These are phyloP conservation scores for Callaeas wilsoni DNA, from an alignment of 2,113 vertebrate genomes.

Conservation along the genomic window DNA sequence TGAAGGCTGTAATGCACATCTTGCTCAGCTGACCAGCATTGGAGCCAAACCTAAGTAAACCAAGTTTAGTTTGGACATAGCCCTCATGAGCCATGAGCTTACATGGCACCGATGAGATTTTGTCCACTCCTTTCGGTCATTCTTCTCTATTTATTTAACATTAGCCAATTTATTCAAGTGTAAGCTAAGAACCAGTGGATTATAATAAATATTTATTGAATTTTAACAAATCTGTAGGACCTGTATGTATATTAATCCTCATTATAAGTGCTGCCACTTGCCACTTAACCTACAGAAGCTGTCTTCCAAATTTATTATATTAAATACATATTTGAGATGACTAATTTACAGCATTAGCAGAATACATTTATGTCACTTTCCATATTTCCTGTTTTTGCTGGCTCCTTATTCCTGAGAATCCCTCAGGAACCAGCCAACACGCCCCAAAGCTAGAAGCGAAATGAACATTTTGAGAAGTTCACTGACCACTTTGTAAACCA, in stretches of 20 bases:
- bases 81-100: fast-evolving
- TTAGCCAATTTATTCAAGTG: conserved; percentile 34
- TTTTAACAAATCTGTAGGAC: conserved; percentile 41
- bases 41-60: not conserved
- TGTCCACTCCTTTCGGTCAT: not conserved
- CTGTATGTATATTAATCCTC: conserved; percentile 54
- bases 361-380: conserved; percentile 42
- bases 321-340: conserved; percentile 58
- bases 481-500: not conserved
- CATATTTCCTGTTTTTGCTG: not conserved
- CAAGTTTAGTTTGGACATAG: not conserved
- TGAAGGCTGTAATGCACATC: not conserved
- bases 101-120: not conserved
- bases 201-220: conserved; percentile 63
- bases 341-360: conserved; percentile 59
- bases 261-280: conserved; percentile 50
- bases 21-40: not conserved
- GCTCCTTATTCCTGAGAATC: not conserved
- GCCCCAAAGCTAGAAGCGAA: not conserved
- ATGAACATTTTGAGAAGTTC: not conserved
- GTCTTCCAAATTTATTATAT: conserved; percentile 53
- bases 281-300: conserved; percentile 46
- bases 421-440: not conserved
- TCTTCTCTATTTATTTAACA: conserved; percentile 37
- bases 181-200: conserved; percentile 14